phyloP scores from a whole-genome alignment of 2,888 invertebrate genomes.

The Nephrotoma guestfalica region DNA sequence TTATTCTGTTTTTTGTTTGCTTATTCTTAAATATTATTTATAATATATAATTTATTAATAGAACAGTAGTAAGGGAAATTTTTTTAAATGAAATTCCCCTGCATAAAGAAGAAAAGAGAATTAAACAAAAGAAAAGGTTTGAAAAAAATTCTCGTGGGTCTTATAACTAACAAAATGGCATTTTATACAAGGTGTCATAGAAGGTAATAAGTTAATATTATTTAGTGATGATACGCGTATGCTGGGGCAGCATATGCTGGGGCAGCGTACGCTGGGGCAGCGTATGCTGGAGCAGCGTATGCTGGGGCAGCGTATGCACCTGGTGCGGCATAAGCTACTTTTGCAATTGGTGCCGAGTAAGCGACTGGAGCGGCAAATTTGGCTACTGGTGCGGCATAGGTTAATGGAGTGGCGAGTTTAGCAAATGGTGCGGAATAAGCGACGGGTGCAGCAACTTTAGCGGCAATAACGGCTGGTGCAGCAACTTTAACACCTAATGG shows the following conservation, averaged over 20 bases:
- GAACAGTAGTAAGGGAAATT: not conserved
- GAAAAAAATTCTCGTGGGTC: not conserved
- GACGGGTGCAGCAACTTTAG: conserved; percentile 7
- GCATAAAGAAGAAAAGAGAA: not conserved
- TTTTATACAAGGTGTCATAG: not conserved
- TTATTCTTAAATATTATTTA: not conserved
- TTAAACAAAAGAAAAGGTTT: not conserved
- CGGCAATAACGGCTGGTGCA: conserved; percentile 12
- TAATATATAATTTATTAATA: not conserved
- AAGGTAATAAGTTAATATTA: not conserved
- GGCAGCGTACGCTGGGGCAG: conserved; percentile 8
- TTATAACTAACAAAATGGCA: not conserved
- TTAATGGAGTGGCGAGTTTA: conserved; percentile 9
- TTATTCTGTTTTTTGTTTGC: not conserved
- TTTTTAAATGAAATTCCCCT: not conserved
- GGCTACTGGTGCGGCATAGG: conserved; percentile 9
- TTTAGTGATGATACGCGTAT: conserved; percentile 1
- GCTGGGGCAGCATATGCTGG: conserved; percentile 9
- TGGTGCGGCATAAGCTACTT: conserved; percentile 10
- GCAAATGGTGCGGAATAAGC: not conserved
- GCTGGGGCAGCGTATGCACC: conserved; percentile 6
- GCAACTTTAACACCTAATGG: conserved; percentile 24
- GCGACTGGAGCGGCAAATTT: conserved; percentile 8
- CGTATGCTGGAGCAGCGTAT: conserved; percentile 8
- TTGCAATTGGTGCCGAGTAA: conserved; percentile 7